Percentiles rank a stretch among this genome's conserved stretches.
Evolutionary conservation across 2,888 invertebrate genomes (phyloP).

Genomic region (Liposcelis brunnea): DNA sequence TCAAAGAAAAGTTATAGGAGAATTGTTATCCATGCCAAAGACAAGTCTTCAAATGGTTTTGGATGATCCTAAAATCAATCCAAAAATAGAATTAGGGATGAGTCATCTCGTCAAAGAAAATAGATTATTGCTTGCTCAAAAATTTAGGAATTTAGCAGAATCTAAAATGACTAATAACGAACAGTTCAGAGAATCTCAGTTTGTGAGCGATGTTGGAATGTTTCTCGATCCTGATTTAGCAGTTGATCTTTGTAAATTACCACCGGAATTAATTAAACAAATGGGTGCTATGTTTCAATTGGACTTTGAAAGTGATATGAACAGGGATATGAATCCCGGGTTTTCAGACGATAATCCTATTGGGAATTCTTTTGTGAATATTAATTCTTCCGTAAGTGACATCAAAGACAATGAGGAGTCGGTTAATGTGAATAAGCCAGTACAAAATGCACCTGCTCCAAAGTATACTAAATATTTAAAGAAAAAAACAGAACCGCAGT

Average conservation of each 20-base stretch:
- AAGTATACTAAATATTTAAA: too few species aligned
- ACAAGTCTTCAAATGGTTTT: neutral
- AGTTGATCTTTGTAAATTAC: neutral
- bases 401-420: too few species aligned
- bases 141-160: constrained; percentile 1
- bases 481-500: too few species aligned
- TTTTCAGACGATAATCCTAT: too few species aligned
- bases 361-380: too few species aligned
- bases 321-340: too few species aligned
- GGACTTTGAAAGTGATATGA: neutral
- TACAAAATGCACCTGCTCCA: too few species aligned
- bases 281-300: neutral
- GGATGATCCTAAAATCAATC: neutral
- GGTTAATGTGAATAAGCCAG: too few species aligned
- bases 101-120: neutral
- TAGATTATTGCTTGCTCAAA: neutral
- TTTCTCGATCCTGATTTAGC: constrained; percentile 1
- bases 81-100: neutral
- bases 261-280: neutral
- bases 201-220: neutral
- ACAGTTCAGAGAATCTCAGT: neutral
- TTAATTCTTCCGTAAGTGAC: too few species aligned
- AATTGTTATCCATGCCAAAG: neutral
- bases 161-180: neutral
- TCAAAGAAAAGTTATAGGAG: neutral